phyloP scores from a whole-genome alignment of 1,140 invertebrate species.

The Anoplophora glabripennis region DNA sequence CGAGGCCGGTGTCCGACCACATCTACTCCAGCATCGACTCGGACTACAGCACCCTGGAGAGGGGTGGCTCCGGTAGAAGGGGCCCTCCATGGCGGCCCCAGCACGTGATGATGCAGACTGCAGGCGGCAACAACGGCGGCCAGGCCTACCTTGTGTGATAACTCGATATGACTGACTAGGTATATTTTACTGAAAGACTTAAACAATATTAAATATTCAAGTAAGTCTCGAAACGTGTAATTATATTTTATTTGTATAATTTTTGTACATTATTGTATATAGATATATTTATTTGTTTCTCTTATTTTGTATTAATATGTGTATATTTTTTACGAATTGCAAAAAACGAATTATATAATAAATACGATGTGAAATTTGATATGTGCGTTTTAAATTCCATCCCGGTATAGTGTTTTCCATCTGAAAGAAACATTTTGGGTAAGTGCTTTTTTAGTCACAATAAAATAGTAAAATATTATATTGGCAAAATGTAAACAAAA shows the following conservation, averaged over 20 bases:
- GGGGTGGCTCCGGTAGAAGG: conserved; percentile 51
- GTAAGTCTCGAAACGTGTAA: conserved; percentile 35
- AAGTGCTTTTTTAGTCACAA: background rate
- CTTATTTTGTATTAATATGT: conserved; percentile 47
- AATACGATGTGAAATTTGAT: conserved; percentile 46
- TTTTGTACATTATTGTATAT: conserved; percentile 50
- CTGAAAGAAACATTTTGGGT: too few relatives aligned
- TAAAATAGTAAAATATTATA: background rate
- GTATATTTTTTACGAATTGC: conserved; percentile 48
- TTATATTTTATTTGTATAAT: conserved; percentile 45
- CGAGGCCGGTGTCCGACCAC: conserved; percentile 76
- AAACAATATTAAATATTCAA: conserved; percentile 27
- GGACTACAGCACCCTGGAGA: conserved; percentile 66
- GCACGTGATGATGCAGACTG: conserved; percentile 45
- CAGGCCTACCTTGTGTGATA: conserved; percentile 61
- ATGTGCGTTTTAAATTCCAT: background rate
- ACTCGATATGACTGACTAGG: conserved; percentile 47
- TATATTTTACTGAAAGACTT: conserved; percentile 40
- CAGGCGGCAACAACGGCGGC: conserved; percentile 48
- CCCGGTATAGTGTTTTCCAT: background rate
- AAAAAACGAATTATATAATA: conserved; percentile 44
- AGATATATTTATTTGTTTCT: conserved; percentile 49
- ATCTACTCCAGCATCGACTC: conserved; percentile 86
- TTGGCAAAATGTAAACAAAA: too few relatives aligned
- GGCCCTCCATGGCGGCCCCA: conserved; percentile 48